Conservation (phyloP, 1,140 invertebrate genomes). For the Neodiprion fabricii region DNA sequence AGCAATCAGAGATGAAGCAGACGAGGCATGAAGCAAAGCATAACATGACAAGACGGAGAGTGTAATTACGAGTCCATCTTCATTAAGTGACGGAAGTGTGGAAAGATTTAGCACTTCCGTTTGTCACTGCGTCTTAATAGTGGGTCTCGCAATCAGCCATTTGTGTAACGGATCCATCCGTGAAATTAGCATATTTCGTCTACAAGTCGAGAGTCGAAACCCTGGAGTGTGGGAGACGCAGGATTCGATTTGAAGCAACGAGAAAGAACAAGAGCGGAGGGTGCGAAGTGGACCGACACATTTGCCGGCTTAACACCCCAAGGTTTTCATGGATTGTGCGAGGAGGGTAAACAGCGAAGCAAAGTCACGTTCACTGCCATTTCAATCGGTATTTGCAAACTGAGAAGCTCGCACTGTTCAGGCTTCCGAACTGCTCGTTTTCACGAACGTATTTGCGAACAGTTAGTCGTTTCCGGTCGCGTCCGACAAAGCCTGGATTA, state of each 20-base stretch:
- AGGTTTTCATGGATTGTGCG: no score
- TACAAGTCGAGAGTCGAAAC: no score
- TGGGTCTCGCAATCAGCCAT: background rate
- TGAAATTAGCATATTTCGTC: no score
- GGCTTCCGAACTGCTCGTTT: background rate
- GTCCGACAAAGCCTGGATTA: background rate
- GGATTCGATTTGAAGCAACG: no score
- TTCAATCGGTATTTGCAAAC: background rate
- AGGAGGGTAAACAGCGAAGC: background rate
- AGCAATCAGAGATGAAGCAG: no score
- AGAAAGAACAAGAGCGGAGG: background rate
- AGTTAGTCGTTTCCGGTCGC: constrained; percentile 1
- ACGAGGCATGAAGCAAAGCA: no score
- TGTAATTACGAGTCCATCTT: background rate
- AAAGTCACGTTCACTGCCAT: constrained; percentile 7
- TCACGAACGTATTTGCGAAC: background rate
- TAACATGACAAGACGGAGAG: background rate
- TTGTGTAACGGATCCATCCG: background rate
- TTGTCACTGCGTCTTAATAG: background rate
- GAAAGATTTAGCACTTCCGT: constrained; percentile 5
- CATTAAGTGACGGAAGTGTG: constrained; percentile 1
- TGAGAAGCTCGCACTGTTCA: background rate
- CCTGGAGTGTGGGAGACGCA: no score
- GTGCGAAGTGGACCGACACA: background rate
- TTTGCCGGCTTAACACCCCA: background rate